Base-by-base conservation (phyloP, 2,888 invertebrate species). In the Callyntrura sp. region DNA sequence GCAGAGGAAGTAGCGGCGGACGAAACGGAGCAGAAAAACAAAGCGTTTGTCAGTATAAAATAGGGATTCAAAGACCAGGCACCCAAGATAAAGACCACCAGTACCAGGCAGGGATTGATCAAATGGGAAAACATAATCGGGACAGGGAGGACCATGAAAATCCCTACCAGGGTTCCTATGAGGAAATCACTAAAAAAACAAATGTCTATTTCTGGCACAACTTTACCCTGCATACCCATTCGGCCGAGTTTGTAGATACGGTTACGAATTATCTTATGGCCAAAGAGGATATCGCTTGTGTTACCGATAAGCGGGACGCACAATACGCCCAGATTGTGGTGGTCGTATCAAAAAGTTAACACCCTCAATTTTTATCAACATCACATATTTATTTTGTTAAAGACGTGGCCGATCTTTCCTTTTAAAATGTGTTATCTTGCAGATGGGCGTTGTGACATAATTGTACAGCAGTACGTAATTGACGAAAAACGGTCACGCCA, bases 191-290 rank as follows among this genome's bases (percentile, higher is more conserved):
- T 6, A 83, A 20, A n/a, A 88, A 83, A 23, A n/a, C 23, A n/a
- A 73, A 79, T 81, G 91, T 91, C 4, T 87, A 81, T 28, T 81
- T 91, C 4, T 91, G 91, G 91, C 91, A 91, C 43, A 91, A 91
- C 85, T 91, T 91, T 35, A 90, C 91, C 5, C 60, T 91, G 4
- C 45, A 35, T 9, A 28, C 79, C 3, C 73, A 87, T 28, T 87
- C 84, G 1, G 88, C 84, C n/a, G 68, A 76, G 17, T 91, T 81
- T 68, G 65, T 60, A 0, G 91, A 91, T 51, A 65, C 62, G 1
- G 78, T 91, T 8, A 89, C 90, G 0, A 91, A 91, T 45, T 90
- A 87, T 20, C 85, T 86, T 43, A 28, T 60, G 73, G 85, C 87
- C 14, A 57, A 8, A 12, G 86, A 85, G 12, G 90, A 87, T 17